These are phyloP conservation scores for Zygogramma bicolorata DNA, from an alignment of 2,888 invertebrate species.

Conservation along the genomic window DNA sequence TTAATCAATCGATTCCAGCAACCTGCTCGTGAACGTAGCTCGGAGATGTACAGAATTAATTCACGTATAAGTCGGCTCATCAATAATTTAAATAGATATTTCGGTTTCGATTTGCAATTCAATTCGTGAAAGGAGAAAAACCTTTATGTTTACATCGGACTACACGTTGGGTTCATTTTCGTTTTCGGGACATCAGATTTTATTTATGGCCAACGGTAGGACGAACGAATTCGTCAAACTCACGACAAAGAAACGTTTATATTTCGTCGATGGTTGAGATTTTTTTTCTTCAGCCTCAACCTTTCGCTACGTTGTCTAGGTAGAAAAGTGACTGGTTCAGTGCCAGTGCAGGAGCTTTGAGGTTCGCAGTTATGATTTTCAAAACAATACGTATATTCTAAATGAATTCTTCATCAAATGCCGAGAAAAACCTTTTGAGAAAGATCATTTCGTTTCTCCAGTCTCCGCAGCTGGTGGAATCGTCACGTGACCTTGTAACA, in stretches of 20 bases:
- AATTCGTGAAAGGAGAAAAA: constrained; percentile 30
- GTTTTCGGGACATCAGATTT: constrained; percentile 31
- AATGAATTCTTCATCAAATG: not conserved
- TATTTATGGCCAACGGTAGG: constrained; percentile 35
- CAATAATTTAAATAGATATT: constrained; percentile 45
- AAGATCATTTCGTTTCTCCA: not conserved
- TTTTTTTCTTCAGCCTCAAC: constrained; percentile 39
- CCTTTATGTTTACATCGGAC: constrained; percentile 10
- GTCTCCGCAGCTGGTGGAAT: constrained; percentile 15
- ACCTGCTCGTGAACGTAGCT: constrained; percentile 20
- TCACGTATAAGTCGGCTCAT: constrained; percentile 40
- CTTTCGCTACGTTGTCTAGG: constrained; percentile 33
- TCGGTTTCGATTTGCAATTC: constrained; percentile 44
- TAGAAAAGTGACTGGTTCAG: constrained; percentile 48
- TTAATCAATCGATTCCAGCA: not conserved
- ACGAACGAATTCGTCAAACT: constrained; percentile 48
- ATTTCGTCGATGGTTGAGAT: constrained; percentile 47
- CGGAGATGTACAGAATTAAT: constrained; percentile 32
- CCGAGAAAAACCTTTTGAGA: too few species aligned
- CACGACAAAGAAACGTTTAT: constrained; percentile 52
- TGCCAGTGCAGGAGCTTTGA: not conserved
- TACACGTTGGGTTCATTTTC: constrained; percentile 24
- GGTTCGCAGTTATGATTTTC: too few species aligned
- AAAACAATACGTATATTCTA: too few species aligned
- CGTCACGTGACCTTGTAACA: constrained; percentile 55